A percentile compares a stretch with the other conserved stretches of the same genome.
Conservation (phyloP, 2,888 invertebrate species). For the Papilio protenor region DNA sequence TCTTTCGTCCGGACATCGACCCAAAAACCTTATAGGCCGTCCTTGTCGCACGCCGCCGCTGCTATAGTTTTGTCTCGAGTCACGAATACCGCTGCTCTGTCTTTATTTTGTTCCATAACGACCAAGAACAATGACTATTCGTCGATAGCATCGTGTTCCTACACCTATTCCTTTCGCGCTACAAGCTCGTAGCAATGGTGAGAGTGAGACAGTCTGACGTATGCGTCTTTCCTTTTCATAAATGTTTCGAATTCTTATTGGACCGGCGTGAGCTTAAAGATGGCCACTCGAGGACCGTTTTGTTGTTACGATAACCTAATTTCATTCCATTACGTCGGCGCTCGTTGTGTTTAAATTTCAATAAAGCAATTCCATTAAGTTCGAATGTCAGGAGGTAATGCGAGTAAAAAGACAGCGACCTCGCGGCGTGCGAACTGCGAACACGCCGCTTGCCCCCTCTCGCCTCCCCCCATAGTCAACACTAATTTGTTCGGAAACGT, state of each 20-base stretch:
- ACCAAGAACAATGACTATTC: conserved; percentile 82
- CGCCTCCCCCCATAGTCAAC: conserved; percentile 45
- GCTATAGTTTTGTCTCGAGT: conserved; percentile 74
- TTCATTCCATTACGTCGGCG: conserved; percentile 76
- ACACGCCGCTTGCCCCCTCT: conserved; percentile 58
- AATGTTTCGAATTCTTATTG: conserved; percentile 81
- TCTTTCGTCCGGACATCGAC: conserved; percentile 82
- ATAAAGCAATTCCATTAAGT: conserved; percentile 79
- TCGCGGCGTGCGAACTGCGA: conserved; percentile 74
- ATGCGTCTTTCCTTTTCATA: conserved; percentile 54
- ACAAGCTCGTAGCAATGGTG: conserved; percentile 45
- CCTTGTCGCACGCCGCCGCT: conserved; percentile 63
- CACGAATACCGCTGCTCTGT: conserved; percentile 83
- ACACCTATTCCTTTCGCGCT: conserved; percentile 72
- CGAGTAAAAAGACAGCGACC: conserved; percentile 79
- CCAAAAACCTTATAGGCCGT: conserved; percentile 76
- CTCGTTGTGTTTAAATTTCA: conserved; percentile 79
- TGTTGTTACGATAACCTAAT: conserved; percentile 83
- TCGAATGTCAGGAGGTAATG: conserved; percentile 80
- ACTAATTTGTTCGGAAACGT: conserved; percentile 74
- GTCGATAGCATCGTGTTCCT: conserved; percentile 70
- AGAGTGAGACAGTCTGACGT: conserved; percentile 69
- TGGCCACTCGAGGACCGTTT: conserved; percentile 80
- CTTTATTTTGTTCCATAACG: conserved; percentile 83
- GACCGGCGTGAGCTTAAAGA: conserved; percentile 78